phyloP scores from a whole-genome alignment of 2,113 vertebrate genomes.

The Entelurus aequoreus region DNA sequence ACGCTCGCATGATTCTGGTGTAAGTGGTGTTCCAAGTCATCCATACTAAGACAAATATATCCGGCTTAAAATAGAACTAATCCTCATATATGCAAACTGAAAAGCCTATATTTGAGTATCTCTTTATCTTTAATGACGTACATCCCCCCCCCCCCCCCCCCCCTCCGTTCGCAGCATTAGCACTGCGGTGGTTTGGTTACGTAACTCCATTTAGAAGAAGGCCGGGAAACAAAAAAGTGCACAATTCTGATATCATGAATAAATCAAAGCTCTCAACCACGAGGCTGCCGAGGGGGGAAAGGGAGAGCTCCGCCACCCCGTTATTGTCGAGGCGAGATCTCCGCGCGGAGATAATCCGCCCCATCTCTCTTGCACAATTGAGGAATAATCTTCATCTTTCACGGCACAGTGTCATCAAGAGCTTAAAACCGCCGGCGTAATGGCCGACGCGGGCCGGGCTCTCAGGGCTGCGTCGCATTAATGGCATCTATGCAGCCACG shows the following conservation, averaged over 20 bases:
- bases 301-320: conserved; percentile 32
- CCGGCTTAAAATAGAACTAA: conserved; percentile 49
- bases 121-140: conserved; percentile 16
- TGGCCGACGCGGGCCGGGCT: conserved; percentile 31
- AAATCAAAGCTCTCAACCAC: conserved; percentile 55
- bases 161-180: conserved; percentile 32
- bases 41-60: conserved; percentile 45
- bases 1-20: neutral
- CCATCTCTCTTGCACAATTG: conserved; percentile 53
- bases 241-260: conserved; percentile 52
- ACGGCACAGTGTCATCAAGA: conserved; percentile 52
- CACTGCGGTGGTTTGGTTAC: conserved; percentile 36
- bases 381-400: conserved; percentile 59
- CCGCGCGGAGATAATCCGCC: conserved; percentile 52
- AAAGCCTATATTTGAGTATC: conserved; percentile 19
- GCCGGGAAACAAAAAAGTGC: conserved; percentile 33
- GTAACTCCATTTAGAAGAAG: conserved; percentile 45
- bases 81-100: conserved; percentile 35
- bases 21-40: conserved; percentile 36
- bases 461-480: conserved; percentile 38
- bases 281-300: conserved; percentile 31
- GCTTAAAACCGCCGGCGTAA: conserved; percentile 61
- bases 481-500: conserved; percentile 50
- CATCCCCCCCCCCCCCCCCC: neutral
- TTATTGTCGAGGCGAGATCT: conserved; percentile 40